Base-by-base conservation (phyloP, 2,797 vertebrate species). In the Pteronotus mesoamericanus region DNA sequence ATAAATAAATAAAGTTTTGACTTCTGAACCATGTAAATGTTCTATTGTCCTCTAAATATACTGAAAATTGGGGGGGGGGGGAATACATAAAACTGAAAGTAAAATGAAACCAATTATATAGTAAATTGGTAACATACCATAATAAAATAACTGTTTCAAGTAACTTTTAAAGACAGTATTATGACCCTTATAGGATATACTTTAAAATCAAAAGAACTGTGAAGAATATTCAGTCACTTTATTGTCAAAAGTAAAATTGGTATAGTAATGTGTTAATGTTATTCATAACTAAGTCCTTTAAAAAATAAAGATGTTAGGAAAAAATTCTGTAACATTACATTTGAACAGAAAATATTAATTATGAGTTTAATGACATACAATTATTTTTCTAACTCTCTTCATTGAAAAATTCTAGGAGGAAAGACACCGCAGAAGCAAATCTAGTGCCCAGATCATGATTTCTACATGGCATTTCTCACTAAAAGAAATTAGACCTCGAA, bases 271-370 rank as follows among this genome's bases (percentile, higher is more conserved):
- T n/a, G n/a, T n/a, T n/a, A n/a, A n/a, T 88, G 53, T 86, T 89
- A 94, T n/a, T 94, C 53, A 86, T 86, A 90, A 86, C 26, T 75
- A 94, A 89, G 77, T 89, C 39, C n/a, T 95, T 86, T 46, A 82
- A 68, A 71, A 57, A 26, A 80, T 39, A 86, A 55, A 83, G 21
- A 92, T 37, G 39, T 68, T 51, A 95, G 42, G 64, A 9, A 84
- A 78, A 94, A 80, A 39, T 29, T 8, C 46, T 87, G 3, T 72
- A 83, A 77, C 14, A 29, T 22, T 66, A 94, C n/a, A 91, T 39
- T 66, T 74, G 26, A 94, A 80, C n/a, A 37, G 75, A 82, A 94
- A 84, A 77, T 59, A 77, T 34, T 15, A 89, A 48, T 71, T 42
- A 86, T n/a, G 24, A 86, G 83, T 84, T 77, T 94, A 39, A 83